Evolutionary conservation across 2,113 vertebrate genomes (phyloP), one percentile per base, ranked within the genome.

Genomic region (Pedionomus torquatus): DNA sequence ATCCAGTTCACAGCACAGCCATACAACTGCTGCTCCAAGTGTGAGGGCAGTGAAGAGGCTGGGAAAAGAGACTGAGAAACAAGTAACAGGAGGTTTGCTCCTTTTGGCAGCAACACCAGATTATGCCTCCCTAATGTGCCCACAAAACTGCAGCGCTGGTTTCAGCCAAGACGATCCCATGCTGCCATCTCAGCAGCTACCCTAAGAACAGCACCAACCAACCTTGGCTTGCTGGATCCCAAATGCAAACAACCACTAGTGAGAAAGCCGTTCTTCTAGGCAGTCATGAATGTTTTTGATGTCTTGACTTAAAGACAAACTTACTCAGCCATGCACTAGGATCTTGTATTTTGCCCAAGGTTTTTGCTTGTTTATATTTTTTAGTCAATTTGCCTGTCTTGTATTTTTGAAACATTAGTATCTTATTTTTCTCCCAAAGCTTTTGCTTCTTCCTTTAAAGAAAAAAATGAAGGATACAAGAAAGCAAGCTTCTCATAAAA

Each of bases 11-110:
- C n/a, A 49, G 74, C 0, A 0, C 64, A 84, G 54, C 30, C 1
- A 0, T 1, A 13, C 0, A 87, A 65, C 13, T 44, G n/a, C 35
- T 0, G 0, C 65, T 19, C 9, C 39, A 31, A 26, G 24, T 2
- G 0, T 0, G 0, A 69, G 30, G 17, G 17, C 49, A n/a, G 35
- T 6, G 23, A 81, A 24, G 3, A 44, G 15, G 44, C 30, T 78
- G 81, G 37, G 5, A 78, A 66, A 74, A 9, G 4, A 13, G 21
- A 31, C 26, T 6, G 4, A 69, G 17, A n/a, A 49, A 77, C 3
- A 21, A 85, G 6, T 1, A 5, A 60, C 5, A 68, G 13, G 8
- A 48, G 5, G 0, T 57, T 69, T 61, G 31, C 18, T 82, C 31
- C 41, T 52, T 84, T 14, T 23, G 33, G 35, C 41, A 87, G 37